Evolutionary conservation across 2,797 vertebrate species (phyloP).

Genomic region (Cottoperca gobio): DNA sequence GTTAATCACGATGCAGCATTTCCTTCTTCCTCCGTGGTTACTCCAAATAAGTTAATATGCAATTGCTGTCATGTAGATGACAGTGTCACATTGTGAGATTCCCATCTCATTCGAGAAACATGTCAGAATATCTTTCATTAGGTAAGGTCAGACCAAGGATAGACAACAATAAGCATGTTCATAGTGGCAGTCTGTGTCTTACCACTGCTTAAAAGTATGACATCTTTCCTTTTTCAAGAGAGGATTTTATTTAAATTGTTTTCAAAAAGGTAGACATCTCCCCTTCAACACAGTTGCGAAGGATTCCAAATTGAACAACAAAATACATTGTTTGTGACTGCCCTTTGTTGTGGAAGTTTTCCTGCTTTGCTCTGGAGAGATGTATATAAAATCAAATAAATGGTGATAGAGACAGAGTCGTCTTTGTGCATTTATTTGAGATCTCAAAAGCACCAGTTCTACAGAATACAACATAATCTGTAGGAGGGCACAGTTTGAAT

Average conservation of each 20-base stretch:
- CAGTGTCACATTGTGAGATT: background rate
- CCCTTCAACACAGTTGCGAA: too few species aligned
- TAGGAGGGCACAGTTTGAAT: too few species aligned
- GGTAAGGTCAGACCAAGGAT: background rate
- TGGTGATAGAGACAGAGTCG: too few species aligned
- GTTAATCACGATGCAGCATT: background rate
- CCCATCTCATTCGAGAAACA: conserved; percentile 11
- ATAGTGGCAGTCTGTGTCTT: background rate
- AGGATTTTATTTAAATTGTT: background rate
- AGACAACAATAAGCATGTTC: background rate
- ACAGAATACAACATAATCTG: too few species aligned
- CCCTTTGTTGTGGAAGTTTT: too few species aligned
- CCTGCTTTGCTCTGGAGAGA: too few species aligned
- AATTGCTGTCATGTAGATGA: conserved; percentile 12
- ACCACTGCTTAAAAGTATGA: background rate
- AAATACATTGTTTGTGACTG: too few species aligned
- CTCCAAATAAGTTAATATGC: background rate
- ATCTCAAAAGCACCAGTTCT: too few species aligned
- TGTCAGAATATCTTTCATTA: conserved; percentile 6
- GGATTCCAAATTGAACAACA: too few species aligned
- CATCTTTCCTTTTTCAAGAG: background rate
- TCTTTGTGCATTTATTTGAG: too few species aligned
- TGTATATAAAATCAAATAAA: too few species aligned
- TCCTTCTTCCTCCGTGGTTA: background rate
- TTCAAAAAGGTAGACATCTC: background rate